Evolutionary conservation across 2,797 vertebrate genomes (phyloP).

Genomic region (Australoheros facetus): DNA sequence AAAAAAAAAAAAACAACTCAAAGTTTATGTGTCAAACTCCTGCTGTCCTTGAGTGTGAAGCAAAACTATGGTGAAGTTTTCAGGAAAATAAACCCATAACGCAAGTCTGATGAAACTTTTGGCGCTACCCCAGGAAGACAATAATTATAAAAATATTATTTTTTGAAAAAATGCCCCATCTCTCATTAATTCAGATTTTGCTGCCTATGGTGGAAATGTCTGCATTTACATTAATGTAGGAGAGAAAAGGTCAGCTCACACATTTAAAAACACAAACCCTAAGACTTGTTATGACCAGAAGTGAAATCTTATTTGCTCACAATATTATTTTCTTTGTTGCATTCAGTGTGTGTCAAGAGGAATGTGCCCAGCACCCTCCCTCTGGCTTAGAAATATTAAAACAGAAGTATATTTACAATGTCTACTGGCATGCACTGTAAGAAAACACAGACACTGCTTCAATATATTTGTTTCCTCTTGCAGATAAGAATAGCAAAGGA

Average conservation of each 20-base stretch:
- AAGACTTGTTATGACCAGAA: slow-evolving; percentile 63
- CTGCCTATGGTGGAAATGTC: slow-evolving; percentile 68
- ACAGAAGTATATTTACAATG: slow-evolving; percentile 33
- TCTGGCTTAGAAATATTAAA: slow-evolving; percentile 42
- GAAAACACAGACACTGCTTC: slow-evolving; percentile 37
- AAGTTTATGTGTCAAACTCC: slow-evolving; percentile 27
- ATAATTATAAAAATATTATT: slow-evolving; percentile 41
- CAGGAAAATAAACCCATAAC: background rate
- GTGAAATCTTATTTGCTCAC: slow-evolving; percentile 56
- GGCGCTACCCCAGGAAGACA: slow-evolving; percentile 48
- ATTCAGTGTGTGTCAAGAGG: slow-evolving; percentile 23
- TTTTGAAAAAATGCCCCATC: slow-evolving; percentile 42
- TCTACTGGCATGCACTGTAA: slow-evolving; percentile 19
- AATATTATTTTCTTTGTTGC: slow-evolving; percentile 34
- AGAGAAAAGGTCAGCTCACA: slow-evolving; percentile 78
- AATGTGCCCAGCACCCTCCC: slow-evolving; percentile 26
- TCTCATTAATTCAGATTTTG: slow-evolving; percentile 78
- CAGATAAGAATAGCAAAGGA: slow-evolving; percentile 51
- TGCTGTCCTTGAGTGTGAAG: background rate
- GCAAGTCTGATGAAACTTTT: slow-evolving; percentile 35
- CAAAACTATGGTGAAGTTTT: slow-evolving; percentile 11
- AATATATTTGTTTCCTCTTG: slow-evolving; percentile 40
- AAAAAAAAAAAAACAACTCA: background rate
- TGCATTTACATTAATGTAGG: slow-evolving; percentile 77
- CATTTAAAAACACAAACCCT: slow-evolving; percentile 70